Evolutionary conservation across 2,888 invertebrate species (phyloP).

Genomic region (Laothoe populi): DNA sequence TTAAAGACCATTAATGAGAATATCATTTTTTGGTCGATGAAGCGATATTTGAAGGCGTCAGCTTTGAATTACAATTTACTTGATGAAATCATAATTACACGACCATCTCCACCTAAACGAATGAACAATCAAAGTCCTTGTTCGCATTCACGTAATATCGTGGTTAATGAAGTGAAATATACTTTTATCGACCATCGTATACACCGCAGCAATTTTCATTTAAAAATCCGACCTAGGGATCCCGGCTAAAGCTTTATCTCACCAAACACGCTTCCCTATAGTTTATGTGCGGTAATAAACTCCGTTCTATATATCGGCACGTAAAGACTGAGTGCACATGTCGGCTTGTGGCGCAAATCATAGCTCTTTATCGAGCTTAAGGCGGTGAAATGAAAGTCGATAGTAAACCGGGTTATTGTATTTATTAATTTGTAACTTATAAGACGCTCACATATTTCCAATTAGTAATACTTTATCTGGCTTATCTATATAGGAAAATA

Average conservation of each 20-base stretch:
- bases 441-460: not conserved
- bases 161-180: slow-evolving; percentile 10
- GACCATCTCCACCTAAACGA: not conserved
- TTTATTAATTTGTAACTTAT: slow-evolving; percentile 12
- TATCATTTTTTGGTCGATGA: not conserved
- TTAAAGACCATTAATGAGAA: no score
- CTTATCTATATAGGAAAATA: not conserved
- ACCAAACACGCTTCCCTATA: slow-evolving; percentile 16
- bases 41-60: not conserved
- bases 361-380: slow-evolving; percentile 14
- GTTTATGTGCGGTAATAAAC: slow-evolving; percentile 23
- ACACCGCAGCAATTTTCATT: slow-evolving; percentile 13
- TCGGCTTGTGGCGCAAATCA: slow-evolving; percentile 10
- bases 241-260: slow-evolving; percentile 10
- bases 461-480: not conserved
- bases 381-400: not conserved
- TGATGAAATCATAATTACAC: not conserved
- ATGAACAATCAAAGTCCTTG: not conserved
- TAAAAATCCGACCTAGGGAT: slow-evolving; percentile 4
- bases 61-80: not conserved
- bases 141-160: not conserved
- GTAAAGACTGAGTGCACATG: slow-evolving; percentile 18
- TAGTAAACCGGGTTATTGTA: not conserved
- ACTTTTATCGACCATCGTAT: not conserved
- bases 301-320: slow-evolving; percentile 8